Evolutionary conservation across 2,797 vertebrate species (phyloP).

Genomic region (Vireo griseus): DNA sequence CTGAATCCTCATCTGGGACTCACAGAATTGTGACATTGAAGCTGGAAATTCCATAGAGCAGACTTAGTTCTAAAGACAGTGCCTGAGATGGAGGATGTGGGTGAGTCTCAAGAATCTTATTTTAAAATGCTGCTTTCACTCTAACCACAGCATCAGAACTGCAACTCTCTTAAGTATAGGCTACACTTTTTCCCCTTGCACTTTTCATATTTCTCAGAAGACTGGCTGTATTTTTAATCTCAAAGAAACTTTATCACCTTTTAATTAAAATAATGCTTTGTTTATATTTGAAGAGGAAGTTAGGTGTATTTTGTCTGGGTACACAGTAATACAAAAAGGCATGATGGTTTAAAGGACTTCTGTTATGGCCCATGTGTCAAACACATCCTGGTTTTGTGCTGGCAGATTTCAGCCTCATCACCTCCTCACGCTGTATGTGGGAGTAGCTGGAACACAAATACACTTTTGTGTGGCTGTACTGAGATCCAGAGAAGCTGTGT

Average conservation of each 20-base stretch:
- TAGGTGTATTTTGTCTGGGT: background rate
- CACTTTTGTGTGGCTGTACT: background rate
- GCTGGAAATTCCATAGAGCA: background rate
- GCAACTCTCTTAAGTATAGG: background rate
- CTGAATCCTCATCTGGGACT: background rate
- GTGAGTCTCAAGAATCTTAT: background rate
- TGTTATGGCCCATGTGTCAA: rapidly evolving
- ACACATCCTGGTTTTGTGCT: background rate
- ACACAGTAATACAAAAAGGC: background rate
- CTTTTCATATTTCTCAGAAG: background rate
- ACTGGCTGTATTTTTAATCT: background rate
- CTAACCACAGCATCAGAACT: background rate
- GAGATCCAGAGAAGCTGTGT: background rate
- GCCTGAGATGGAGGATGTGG: background rate
- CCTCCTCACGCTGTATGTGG: background rate
- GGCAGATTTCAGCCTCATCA: background rate
- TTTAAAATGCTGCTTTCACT: background rate
- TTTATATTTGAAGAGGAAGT: background rate
- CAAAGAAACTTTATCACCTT: background rate
- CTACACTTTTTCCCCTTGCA: rapidly evolving
- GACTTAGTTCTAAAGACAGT: background rate
- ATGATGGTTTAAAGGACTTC: background rate
- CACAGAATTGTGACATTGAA: background rate
- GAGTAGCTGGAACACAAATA: background rate
- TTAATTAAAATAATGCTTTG: background rate